These are phyloP conservation scores for Mesaphorura yosii DNA, from an alignment of 1,140 invertebrate genomes.

Conservation along the genomic window DNA sequence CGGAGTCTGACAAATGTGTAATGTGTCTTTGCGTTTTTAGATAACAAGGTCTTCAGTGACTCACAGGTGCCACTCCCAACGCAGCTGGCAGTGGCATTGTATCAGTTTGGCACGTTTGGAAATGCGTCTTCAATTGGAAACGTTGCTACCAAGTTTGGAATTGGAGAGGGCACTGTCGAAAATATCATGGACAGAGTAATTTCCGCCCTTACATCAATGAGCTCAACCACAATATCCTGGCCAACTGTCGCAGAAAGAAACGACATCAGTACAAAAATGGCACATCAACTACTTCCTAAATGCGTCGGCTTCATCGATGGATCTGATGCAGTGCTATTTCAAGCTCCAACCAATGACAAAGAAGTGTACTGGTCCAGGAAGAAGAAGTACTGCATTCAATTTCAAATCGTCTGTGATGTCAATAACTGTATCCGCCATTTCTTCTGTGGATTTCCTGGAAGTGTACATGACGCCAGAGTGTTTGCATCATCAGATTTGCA, in stretches of 20 bases:
- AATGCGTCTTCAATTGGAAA: conserved; percentile 3
- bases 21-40: neutral
- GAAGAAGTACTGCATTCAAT: conserved; percentile 14
- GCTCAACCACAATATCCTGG: conserved; percentile 5
- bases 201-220: neutral
- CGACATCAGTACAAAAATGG: neutral
- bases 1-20: neutral
- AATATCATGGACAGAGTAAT: conserved; percentile 2
- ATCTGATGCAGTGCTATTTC: conserved; percentile 5
- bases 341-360: conserved; percentile 6
- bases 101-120: conserved; percentile 11
- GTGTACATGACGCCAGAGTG: conserved; percentile 19
- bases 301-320: conserved; percentile 20
- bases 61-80: conserved; percentile 6
- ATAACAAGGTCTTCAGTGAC: neutral
- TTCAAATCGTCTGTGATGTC: conserved; percentile 16
- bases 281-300: conserved; percentile 1
- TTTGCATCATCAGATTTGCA: neutral
- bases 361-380: conserved; percentile 18
- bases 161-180: neutral
- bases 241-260: neutral
- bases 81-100: conserved; percentile 10
- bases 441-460: conserved; percentile 11
- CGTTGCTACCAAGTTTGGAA: conserved; percentile 16
- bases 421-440: conserved; percentile 1